A percentile compares a stretch with the other conserved stretches of the same genome.
Conservation (phyloP, 2,113 vertebrate species). For the Neolamprologus falcicula region DNA sequence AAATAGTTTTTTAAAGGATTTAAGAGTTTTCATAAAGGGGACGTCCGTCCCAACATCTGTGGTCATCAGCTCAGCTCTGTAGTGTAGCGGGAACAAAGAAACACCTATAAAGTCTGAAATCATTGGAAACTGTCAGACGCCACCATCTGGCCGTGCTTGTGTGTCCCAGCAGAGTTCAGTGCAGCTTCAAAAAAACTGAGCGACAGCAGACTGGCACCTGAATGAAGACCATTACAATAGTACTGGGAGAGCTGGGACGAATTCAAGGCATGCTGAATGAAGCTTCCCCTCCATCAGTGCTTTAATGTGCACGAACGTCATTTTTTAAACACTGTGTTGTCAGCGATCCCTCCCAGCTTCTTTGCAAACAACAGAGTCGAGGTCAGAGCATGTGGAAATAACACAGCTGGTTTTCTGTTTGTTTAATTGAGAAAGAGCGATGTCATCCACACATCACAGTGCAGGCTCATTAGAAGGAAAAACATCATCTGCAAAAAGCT, state of each 20-base stretch:
- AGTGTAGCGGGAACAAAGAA: not conserved
- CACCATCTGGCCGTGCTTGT: not conserved
- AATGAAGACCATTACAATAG: not conserved
- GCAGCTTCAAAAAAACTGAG: not conserved
- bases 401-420: not conserved
- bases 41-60: fast-evolving
- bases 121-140: not conserved
- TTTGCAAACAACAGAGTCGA: fast-evolving
- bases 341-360: fast-evolving
- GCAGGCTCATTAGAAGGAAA: not conserved
- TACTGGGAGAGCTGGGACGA: not conserved
- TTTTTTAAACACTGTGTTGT: not conserved
- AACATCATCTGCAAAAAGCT: not conserved
- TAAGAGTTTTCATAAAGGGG: fast-evolving
- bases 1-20: not conserved
- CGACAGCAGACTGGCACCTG: not conserved
- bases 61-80: not conserved
- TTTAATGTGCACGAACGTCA: fast-evolving
- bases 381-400: not conserved
- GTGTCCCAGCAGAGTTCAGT: not conserved
- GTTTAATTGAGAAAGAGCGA: not conserved
- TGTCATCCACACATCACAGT: not conserved
- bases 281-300: not conserved
- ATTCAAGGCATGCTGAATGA: not conserved
- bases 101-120: not conserved